Conservation (phyloP, 2,888 invertebrate genomes). For the Orgyia antiqua region DNA sequence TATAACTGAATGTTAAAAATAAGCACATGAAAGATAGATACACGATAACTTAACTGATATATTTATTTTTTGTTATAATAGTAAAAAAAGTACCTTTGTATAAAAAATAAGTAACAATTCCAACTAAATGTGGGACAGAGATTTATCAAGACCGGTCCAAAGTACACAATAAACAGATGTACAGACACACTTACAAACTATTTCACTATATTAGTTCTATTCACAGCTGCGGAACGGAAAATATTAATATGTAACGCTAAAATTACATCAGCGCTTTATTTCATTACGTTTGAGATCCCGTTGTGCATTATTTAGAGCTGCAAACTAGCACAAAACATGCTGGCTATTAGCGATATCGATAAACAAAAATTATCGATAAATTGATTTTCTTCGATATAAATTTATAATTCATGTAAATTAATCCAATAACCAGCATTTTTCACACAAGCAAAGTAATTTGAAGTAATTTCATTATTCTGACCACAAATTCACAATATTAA, state of each 20-base stretch:
- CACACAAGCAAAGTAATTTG: constrained; percentile 13
- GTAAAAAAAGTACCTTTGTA: too few relatives aligned
- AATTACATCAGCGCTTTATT: constrained; percentile 30
- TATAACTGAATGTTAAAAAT: too few relatives aligned
- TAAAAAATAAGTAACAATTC: neutral
- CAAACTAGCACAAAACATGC: constrained; percentile 35
- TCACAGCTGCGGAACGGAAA: constrained; percentile 73
- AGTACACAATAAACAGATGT: constrained; percentile 26
- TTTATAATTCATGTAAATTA: neutral
- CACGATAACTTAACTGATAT: too few relatives aligned
- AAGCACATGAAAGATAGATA: too few relatives aligned
- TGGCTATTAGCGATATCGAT: constrained; percentile 11
- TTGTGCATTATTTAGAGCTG: constrained; percentile 40
- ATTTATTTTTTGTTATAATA: too few relatives aligned
- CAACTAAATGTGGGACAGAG: constrained; percentile 9
- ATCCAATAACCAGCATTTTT: constrained; percentile 21
- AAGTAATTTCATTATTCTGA: constrained; percentile 31
- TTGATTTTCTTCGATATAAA: neutral
- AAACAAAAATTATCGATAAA: constrained; percentile 1
- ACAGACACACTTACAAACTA: constrained; percentile 38
- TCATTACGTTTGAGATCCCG: constrained; percentile 60
- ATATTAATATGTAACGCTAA: constrained; percentile 47
- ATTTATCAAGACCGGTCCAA: constrained; percentile 28
- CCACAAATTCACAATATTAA: constrained; percentile 37
- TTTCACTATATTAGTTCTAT: constrained; percentile 56